phyloP scores from a whole-genome alignment of 2,797 vertebrate species.

The Melanogrammus aeglefinus region DNA sequence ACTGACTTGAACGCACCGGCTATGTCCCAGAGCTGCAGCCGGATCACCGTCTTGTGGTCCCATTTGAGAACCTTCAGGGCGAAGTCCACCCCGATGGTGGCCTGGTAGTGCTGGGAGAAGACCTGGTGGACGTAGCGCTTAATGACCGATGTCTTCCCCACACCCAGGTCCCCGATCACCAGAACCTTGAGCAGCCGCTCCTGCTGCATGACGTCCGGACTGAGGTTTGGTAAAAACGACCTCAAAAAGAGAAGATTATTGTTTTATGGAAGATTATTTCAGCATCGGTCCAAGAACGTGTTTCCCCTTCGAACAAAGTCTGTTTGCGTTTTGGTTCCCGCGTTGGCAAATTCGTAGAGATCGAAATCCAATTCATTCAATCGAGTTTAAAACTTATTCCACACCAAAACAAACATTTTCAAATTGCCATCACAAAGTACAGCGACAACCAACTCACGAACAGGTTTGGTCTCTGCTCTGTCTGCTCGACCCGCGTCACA shows the following conservation, averaged over 20 bases:
- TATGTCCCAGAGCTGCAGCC: constrained; percentile 81
- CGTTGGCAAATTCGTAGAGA: no score
- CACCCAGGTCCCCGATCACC: constrained; percentile 78
- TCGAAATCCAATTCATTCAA: not conserved
- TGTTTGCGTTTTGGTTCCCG: no score
- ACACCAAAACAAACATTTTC: not conserved
- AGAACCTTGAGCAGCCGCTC: constrained; percentile 77
- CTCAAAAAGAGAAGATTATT: not conserved
- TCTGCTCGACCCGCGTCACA: not conserved
- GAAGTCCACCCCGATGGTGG: constrained; percentile 81
- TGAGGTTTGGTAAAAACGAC: not conserved
- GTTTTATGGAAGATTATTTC: not conserved
- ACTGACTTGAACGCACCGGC: constrained; percentile 62
- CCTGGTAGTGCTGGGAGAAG: constrained; percentile 78
- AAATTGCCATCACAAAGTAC: not conserved
- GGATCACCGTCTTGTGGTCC: constrained; percentile 71
- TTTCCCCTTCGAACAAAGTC: not conserved
- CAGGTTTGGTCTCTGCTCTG: not conserved
- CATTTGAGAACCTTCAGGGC: constrained; percentile 75
- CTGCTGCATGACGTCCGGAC: constrained; percentile 54
- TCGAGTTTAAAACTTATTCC: not conserved
- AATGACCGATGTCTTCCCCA: constrained; percentile 79
- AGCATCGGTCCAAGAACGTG: not conserved
- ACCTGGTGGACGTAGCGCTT: constrained; percentile 78
- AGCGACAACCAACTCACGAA: not conserved